A percentile compares a stretch with the other conserved stretches of the same genome.
phyloP scores from a whole-genome alignment of 2,113 vertebrate genomes.

The Hemiprocne comata region DNA sequence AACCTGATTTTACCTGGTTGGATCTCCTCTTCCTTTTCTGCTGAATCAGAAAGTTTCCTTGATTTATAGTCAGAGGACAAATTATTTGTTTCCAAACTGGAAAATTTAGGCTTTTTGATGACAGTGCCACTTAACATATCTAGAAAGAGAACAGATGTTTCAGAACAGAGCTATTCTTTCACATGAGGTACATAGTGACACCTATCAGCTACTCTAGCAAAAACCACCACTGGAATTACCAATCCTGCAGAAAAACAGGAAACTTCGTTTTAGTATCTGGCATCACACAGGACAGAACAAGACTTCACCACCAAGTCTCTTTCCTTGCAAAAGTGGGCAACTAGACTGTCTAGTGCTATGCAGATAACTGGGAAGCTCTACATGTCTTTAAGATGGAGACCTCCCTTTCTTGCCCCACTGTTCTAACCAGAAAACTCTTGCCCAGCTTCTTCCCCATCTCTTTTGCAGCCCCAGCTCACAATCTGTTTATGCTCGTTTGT shows the following conservation, averaged over 20 bases:
- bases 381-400: background rate
- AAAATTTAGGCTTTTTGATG: conserved; percentile 39
- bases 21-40: background rate
- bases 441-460: background rate
- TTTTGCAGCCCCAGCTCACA: background rate
- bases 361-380: background rate
- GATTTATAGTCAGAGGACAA: background rate
- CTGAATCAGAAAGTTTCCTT: background rate
- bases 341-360: background rate
- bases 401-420: background rate
- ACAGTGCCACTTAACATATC: background rate
- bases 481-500: background rate
- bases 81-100: background rate
- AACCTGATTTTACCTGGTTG: conserved; percentile 15
- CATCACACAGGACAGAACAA: background rate
- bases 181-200: accelerated
- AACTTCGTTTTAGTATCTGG: background rate
- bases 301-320: background rate
- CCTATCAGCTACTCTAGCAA: background rate
- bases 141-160: background rate
- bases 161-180: background rate
- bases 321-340: accelerated
- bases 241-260: background rate
- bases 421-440: background rate
- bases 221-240: background rate